Evolutionary conservation across 2,113 vertebrate genomes (phyloP).

Genomic region (Brachyhypopomus gauderio): DNA sequence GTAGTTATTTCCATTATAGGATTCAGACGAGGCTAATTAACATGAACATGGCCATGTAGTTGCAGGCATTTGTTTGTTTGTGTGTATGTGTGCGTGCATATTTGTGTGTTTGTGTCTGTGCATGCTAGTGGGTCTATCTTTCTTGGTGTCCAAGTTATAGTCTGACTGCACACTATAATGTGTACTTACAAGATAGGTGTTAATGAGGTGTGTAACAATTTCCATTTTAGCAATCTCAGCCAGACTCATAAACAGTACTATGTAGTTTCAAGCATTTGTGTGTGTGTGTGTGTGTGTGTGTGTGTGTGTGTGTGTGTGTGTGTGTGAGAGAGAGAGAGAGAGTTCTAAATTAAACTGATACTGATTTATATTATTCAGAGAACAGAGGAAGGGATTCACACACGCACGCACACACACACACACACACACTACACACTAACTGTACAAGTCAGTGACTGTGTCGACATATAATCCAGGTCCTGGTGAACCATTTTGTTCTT

Average conservation of each 20-base stretch:
- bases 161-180: too few relatives aligned
- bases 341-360: neutral
- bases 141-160: too few relatives aligned
- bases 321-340: neutral
- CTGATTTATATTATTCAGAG: slow-evolving; percentile 25
- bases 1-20: too few relatives aligned
- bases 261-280: slow-evolving; percentile 1
- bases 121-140: neutral
- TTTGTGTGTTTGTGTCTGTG: too few relatives aligned
- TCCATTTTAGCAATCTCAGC: neutral
- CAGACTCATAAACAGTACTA: neutral
- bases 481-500: slow-evolving; percentile 14
- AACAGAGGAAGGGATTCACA: slow-evolving; percentile 20
- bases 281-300: neutral
- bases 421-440: neutral
- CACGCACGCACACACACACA: too few relatives aligned
- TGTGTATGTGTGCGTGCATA: too few relatives aligned
- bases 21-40: too few relatives aligned
- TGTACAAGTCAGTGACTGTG: slow-evolving; percentile 59
- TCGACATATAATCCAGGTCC: slow-evolving; percentile 47
- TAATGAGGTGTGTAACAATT: neutral
- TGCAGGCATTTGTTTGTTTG: too few relatives aligned
- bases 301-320: neutral
- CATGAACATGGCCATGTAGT: too few relatives aligned
- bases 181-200: too few relatives aligned